A percentile compares a stretch with the other conserved stretches of the same genome.
Conservation (phyloP, 1,140 invertebrate species). For the Microplitis demolitor region DNA sequence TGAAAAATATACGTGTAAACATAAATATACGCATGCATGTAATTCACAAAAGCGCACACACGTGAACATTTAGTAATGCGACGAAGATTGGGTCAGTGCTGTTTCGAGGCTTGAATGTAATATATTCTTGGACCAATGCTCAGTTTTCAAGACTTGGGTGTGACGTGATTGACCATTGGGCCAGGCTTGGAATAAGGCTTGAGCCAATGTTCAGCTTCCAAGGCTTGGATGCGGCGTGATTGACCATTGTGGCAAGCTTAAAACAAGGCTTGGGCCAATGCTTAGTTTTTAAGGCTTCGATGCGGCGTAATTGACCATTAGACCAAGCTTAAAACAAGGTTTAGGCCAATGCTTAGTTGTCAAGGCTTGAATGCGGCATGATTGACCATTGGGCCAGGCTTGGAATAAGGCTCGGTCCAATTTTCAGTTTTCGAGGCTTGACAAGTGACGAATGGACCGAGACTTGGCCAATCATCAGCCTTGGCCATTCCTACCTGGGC, state of each 20-base stretch:
- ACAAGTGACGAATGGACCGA: not conserved
- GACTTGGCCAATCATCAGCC: not conserved
- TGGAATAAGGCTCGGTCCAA: no score
- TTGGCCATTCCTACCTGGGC: not conserved
- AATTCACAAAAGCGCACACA: not conserved
- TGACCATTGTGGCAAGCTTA: no score
- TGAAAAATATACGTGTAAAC: not conserved
- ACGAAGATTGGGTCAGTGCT: not conserved
- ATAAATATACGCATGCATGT: not conserved
- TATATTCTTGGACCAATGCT: not conserved
- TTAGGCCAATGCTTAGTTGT: not conserved
- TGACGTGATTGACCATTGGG: not conserved
- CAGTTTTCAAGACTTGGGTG: not conserved
- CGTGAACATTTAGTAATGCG: not conserved
- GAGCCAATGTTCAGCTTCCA: not conserved
- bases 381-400: not conserved
- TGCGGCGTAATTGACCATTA: no score
- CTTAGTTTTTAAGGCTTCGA: no score
- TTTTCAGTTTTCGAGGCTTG: not conserved
- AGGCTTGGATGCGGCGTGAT: no score
- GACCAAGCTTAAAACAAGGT: no score
- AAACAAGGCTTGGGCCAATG: no score
- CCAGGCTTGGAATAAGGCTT: no score
- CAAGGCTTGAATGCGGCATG: not conserved
- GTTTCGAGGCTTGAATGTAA: no score